A percentile compares a stretch with the other conserved stretches of the same genome.
phyloP scores from a whole-genome alignment of 1,140 invertebrate genomes.

The Lutraria rhynchaena region DNA sequence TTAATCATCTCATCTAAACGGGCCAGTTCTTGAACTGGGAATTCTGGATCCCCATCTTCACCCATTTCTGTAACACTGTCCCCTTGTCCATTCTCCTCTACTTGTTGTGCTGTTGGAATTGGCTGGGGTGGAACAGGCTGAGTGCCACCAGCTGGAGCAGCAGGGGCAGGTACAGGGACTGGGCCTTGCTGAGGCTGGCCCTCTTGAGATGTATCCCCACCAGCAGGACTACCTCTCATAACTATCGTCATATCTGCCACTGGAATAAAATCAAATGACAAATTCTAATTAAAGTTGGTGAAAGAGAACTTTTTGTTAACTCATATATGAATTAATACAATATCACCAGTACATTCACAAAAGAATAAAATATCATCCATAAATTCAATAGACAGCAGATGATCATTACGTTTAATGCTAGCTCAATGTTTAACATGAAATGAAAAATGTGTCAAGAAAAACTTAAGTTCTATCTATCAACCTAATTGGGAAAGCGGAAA shows the following conservation, averaged over 20 bases:
- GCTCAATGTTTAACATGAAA: background rate
- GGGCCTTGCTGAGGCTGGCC: conserved; percentile 65
- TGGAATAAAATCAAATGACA: conserved; percentile 32
- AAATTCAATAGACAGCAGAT: background rate
- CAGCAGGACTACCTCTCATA: conserved; percentile 80
- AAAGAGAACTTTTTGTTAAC: background rate
- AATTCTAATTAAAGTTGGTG: background rate
- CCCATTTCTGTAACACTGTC: conserved; percentile 63
- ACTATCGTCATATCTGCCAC: conserved; percentile 80
- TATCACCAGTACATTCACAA: background rate
- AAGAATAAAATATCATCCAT: background rate
- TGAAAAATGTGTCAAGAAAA: background rate
- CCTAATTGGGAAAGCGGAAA: too few relatives aligned
- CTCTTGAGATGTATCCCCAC: conserved; percentile 80
- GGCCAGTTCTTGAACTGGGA: conserved; percentile 93
- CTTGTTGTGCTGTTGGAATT: conserved; percentile 25
- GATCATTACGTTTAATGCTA: background rate
- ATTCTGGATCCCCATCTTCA: conserved; percentile 86
- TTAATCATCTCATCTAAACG: conserved; percentile 96
- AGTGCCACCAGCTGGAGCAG: conserved; percentile 31
- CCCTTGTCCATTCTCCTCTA: conserved; percentile 65
- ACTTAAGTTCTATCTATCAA: too few relatives aligned
- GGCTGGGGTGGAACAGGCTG: conserved; percentile 18
- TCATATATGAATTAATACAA: background rate
- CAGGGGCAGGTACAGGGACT: conserved; percentile 57